Evolutionary conservation across 2,797 vertebrate genomes (phyloP).

Genomic region (Danio choprae): DNA sequence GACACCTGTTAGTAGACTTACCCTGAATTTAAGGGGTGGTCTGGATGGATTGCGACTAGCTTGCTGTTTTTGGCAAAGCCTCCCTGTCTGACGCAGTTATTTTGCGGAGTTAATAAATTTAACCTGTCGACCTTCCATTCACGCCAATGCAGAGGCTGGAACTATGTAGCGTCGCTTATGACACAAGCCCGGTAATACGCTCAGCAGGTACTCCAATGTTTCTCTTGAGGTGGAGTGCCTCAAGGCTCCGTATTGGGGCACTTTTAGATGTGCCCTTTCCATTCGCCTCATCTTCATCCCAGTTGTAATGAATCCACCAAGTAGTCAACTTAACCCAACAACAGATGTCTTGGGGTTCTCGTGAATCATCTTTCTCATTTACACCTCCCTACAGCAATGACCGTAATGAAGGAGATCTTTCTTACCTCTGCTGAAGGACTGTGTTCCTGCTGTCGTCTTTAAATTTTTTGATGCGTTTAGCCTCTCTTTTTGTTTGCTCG

Average conservation of each 20-base stretch:
- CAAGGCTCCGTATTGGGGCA: constrained; percentile 8
- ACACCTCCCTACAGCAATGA: background rate
- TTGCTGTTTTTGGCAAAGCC: constrained; percentile 42
- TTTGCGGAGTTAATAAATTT: constrained; percentile 60
- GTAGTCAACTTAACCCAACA: constrained; percentile 2
- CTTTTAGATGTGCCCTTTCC: constrained; percentile 4
- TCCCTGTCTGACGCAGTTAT: constrained; percentile 49
- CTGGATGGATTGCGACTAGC: constrained; percentile 18
- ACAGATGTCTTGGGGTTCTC: background rate
- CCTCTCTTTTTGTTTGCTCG: constrained; percentile 37
- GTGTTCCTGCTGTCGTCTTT: constrained; percentile 47
- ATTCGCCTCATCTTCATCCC: background rate
- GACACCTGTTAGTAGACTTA: constrained; percentile 48
- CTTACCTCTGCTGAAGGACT: constrained; percentile 69
- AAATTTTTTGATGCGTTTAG: constrained; percentile 19
- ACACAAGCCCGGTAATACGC: background rate
- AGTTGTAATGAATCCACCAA: constrained; percentile 19
- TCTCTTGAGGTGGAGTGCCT: constrained; percentile 19
- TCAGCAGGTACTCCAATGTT: background rate
- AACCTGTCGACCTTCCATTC: constrained; percentile 51
- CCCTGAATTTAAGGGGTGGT: constrained; percentile 40
- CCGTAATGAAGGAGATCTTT: background rate
- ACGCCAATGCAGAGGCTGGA: constrained; percentile 29
- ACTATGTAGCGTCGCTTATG: constrained; percentile 5
- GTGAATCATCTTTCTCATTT: background rate